Evolutionary conservation across 2,113 vertebrate species (phyloP), one percentile per base, ranked within the genome.

Genomic region (Barnardius zonarius): DNA sequence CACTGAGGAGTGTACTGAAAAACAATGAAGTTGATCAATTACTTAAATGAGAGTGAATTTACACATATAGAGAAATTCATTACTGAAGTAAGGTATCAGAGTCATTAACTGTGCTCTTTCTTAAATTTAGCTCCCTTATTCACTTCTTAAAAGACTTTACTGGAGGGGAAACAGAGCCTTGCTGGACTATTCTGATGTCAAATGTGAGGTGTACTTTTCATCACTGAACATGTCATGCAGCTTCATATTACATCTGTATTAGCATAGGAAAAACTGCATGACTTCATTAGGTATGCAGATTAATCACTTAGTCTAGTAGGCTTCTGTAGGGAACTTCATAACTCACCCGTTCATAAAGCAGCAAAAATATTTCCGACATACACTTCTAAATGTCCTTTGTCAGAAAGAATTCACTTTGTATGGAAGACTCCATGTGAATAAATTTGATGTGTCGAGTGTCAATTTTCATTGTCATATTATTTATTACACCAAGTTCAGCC

Each of bases 261-360:
- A 93, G 61, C 61, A 88, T 0, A 95, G 75, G 80, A 93, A 51
- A 67, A 94, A 77, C 31, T 43, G 54, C 59, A 55, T 81, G 13
- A 62, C 61, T 96, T 94, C 20, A 83, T 96, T 93, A 89, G n/a
- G 81, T 91, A 89, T 81, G 83, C 44, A 87, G 61, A 92, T 95
- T 92, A 92, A 88, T 74, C 68, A 86, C 39, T 51, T 75, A 67
- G n/a, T 39, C 43, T 78, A 64, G 31, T 33, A 77, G 49, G 12
- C 8, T 80, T 93, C 85, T 90, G 49, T 39, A 73, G 6, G 4
- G 11, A 41, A 55, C 67, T 95, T 92, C 4, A 3, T 70, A 91
- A 85, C 59, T 83, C 51, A 83, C 22, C 6, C 92, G n/a, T 55
- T 88, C 67, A 70, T 43, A 82, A 75, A 84, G 25, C 24, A 78